A percentile compares a stretch with the other conserved stretches of the same genome.
Evolutionary conservation across 2,797 vertebrate species (phyloP).

Genomic region (Garrulus glandarius): DNA sequence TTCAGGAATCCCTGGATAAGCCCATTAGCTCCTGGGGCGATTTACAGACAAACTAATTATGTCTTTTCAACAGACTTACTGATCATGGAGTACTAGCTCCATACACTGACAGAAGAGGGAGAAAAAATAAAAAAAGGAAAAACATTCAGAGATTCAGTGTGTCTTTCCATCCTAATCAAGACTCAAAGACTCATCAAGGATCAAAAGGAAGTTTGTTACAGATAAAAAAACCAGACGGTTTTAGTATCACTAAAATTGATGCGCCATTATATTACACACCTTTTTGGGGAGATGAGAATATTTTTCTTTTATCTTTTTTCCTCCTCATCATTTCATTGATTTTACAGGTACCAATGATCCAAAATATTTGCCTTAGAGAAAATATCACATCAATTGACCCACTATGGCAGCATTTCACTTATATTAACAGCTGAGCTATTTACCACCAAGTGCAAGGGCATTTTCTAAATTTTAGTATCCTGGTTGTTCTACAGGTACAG

Average conservation of each 20-base stretch:
- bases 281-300: fast-evolving
- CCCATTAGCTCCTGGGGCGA: neutral
- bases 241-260: neutral
- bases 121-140: neutral
- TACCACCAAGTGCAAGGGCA: neutral
- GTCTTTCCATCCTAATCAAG: neutral
- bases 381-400: neutral
- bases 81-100: neutral
- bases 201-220: neutral
- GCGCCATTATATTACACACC: neutral
- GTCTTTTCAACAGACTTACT: neutral
- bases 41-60: neutral
- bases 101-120: neutral
- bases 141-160: neutral
- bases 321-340: neutral
- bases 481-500: neutral
- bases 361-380: neutral
- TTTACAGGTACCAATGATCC: neutral
- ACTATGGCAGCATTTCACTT: neutral
- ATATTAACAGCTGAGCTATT: neutral
- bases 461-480: neutral
- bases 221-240: neutral
- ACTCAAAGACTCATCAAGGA: neutral
- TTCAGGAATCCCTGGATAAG: neutral
- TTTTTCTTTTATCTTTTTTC: neutral